Evolutionary conservation across 2,797 vertebrate species (phyloP).

Genomic region (Atherinosoma microstoma): DNA sequence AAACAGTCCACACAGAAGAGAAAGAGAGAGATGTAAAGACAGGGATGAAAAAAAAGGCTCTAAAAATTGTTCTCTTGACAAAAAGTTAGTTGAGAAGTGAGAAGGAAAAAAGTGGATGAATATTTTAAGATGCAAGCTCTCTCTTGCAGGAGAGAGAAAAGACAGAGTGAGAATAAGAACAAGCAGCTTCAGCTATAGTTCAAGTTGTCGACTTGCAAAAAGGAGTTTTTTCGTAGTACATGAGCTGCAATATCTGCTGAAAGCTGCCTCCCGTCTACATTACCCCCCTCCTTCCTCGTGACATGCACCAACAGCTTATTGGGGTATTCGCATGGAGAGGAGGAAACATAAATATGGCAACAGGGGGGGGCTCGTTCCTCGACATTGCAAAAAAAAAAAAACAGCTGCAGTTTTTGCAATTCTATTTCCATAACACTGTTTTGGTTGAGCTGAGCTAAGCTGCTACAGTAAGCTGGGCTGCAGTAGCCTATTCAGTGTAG

Average conservation of each 20-base stretch:
- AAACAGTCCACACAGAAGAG: conserved; percentile 60
- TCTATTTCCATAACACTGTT: conserved; percentile 66
- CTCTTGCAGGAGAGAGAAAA: conserved; percentile 58
- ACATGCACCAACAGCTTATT: conserved; percentile 80
- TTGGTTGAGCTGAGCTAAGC: conserved; percentile 68
- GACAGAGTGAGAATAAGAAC: conserved; percentile 61
- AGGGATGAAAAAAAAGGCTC: conserved; percentile 21
- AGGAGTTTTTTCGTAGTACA: conserved; percentile 37
- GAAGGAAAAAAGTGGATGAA: conserved; percentile 58
- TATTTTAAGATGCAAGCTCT: conserved; percentile 76
- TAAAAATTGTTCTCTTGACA: conserved; percentile 71
- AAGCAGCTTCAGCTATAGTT: conserved; percentile 54
- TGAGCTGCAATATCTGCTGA: conserved; percentile 56
- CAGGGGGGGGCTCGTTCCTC: conserved; percentile 34
- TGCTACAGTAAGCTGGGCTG: conserved; percentile 47
- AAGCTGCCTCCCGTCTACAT: conserved; percentile 53
- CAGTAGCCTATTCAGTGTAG: conserved; percentile 44
- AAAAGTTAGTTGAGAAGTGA: conserved; percentile 76
- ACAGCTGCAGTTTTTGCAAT: conserved; percentile 73
- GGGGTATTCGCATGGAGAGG: conserved; percentile 70
- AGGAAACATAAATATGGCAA: conserved; percentile 73
- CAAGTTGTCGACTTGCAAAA: conserved; percentile 78
- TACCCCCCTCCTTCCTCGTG: conserved; percentile 29
- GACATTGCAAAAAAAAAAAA: conserved; percentile 53
- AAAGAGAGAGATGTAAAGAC: conserved; percentile 33